Evolutionary conservation across 1,140 invertebrate species (phyloP), one percentile per base, ranked within the genome.

Genomic region (Trichoplusia ni): DNA sequence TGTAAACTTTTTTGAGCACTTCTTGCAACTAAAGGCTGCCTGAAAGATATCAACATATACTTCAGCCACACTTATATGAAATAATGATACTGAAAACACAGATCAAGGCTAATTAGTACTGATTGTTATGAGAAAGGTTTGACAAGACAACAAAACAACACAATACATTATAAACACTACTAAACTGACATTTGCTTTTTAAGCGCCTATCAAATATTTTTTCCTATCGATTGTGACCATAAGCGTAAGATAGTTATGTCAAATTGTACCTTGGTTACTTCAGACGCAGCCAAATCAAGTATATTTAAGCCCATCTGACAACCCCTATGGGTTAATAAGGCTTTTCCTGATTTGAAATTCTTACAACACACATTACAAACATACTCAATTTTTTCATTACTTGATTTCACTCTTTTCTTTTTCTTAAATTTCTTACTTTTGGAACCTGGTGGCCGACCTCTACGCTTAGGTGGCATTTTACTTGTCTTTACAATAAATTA

Each of bases 1-100:
- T 62, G 73, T 80, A 59, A 87, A 90, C 13, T 79, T 82, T 65
- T 89, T 89, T 11, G 38, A n/a, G 49, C 87, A 90, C 63, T 83
- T 62, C n/a, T 69, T 69, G 35, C 87, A 90, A 21, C 58, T 66
- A 49, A 59, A 79, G 13, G 56, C 33, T 42, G 69, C 44, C 81
- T 86, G 61, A 54, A 77, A 71, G 9, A 56, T 18, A 25, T 18
- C 54, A 77, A 71, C 8, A 56, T 18, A 25, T 18, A 4, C 9
- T 18, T 9, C 6, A 16, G 9, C 18, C 18, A 40, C 6, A 40
- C 3, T 40, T 18, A 19, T 18, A 16, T 7, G n/a, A n/a, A n/a
- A n/a, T n/a, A n/a, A n/a, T n/a, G n/a, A n/a, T n/a, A n/a, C n/a
- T n/a, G n/a, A n/a, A n/a, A n/a, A n/a, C n/a, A n/a, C n/a, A n/a